Percentiles rank a stretch among this genome's conserved stretches.
These are phyloP conservation scores for Ctenoplectra terminalis DNA, from an alignment of 1,140 invertebrate genomes.

Conservation along the genomic window DNA sequence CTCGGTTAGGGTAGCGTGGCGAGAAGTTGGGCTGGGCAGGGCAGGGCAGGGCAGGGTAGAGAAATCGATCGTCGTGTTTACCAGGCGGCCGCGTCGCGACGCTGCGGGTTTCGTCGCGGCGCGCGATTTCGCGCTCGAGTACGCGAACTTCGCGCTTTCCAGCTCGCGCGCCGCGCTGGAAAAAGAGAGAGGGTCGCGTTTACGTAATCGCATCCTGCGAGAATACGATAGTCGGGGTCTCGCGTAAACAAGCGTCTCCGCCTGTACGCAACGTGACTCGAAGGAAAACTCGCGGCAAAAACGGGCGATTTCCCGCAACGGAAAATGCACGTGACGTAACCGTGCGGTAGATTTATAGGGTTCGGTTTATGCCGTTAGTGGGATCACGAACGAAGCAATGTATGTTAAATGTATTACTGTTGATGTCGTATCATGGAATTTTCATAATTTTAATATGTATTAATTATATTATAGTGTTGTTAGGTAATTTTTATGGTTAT, in stretches of 20 bases:
- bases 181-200: slow-evolving; percentile 46
- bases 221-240: slow-evolving; percentile 60
- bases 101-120: slow-evolving; percentile 52
- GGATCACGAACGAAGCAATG: too few relatives aligned
- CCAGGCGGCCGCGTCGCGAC: slow-evolving; percentile 64
- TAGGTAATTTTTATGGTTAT: too few relatives aligned
- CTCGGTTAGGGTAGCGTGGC: slow-evolving; percentile 9
- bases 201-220: slow-evolving; percentile 63
- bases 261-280: slow-evolving; percentile 38
- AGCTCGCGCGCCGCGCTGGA: neutral
- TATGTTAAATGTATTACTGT: too few relatives aligned
- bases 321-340: slow-evolving; percentile 7
- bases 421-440: too few relatives aligned
- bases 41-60: slow-evolving; percentile 53
- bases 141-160: slow-evolving; percentile 62
- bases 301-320: slow-evolving; percentile 27
- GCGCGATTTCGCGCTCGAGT: slow-evolving; percentile 68
- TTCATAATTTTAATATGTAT: too few relatives aligned
- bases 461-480: too few relatives aligned
- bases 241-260: slow-evolving; percentile 60
- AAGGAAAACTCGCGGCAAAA: slow-evolving; percentile 17
- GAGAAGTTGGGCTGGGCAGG: slow-evolving; percentile 31
- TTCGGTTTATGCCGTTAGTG: too few relatives aligned
- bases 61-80: slow-evolving; percentile 69
- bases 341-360: neutral